Evolutionary conservation across 2,888 invertebrate species (phyloP).

Genomic region (Prosopocoilus inquinatus): DNA sequence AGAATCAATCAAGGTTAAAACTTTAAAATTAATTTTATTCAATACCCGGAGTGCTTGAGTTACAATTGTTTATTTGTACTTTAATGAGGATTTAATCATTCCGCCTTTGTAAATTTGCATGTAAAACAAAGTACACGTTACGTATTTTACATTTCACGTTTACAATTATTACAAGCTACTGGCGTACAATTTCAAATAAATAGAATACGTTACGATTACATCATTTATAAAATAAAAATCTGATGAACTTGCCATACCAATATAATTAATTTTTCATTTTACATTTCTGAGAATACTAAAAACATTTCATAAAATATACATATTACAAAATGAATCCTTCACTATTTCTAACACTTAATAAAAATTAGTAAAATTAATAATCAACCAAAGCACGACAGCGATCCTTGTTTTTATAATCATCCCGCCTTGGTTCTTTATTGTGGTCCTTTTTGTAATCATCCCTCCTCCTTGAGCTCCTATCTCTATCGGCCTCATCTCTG

Average conservation of each 20-base stretch:
- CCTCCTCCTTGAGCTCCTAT: conserved; percentile 30
- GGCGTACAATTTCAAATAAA: too few species aligned
- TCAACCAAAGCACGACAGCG: conserved; percentile 36
- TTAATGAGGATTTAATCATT: too few species aligned
- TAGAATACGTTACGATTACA: too few species aligned
- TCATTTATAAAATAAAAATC: neutral
- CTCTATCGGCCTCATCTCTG: conserved; percentile 33
- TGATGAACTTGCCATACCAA: too few species aligned
- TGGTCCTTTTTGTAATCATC: conserved; percentile 32
- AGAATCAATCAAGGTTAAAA: too few species aligned
- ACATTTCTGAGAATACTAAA: neutral
- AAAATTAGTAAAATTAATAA: conserved; percentile 31
- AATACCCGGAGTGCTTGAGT: too few species aligned
- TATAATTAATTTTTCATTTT: neutral
- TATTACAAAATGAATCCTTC: neutral
- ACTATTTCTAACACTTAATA: neutral
- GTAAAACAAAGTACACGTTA: too few species aligned
- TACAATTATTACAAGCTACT: too few species aligned
- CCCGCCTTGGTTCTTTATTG: conserved; percentile 32
- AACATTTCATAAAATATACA: neutral
- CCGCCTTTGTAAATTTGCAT: too few species aligned
- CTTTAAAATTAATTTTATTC: too few species aligned
- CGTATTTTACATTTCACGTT: too few species aligned
- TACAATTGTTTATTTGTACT: too few species aligned
- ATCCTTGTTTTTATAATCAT: conserved; percentile 42